Base-by-base conservation (phyloP, 2,888 invertebrate genomes). In the Scotopteryx bipunctaria region DNA sequence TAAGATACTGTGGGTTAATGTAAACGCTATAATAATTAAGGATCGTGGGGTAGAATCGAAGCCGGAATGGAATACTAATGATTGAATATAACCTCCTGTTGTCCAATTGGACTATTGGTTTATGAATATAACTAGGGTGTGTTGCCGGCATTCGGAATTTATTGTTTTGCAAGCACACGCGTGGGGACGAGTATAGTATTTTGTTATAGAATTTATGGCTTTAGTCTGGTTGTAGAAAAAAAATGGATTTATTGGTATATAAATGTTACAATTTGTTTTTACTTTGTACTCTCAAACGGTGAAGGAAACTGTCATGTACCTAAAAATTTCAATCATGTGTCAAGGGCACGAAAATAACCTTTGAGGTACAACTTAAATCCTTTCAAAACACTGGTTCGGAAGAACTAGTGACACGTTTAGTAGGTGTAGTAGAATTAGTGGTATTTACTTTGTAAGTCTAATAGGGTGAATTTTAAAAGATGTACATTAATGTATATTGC, bases 131-230 rank as follows among this genome's bases (percentile, higher is more conserved):
- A 67, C 69, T 70, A 68, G 68, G 64, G 73, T 58, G 63, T 76
- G 73, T 63, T 72, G 64, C 61, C 71, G 78, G 76, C 80, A 69
- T 79, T 71, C 66, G 63, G 67, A 76, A 84, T 86, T 84, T 84
- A 84, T 85, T 77, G 83, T 81, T 83, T 80, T 80, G 72, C 75
- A 76, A 79, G 71, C 81, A 81, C 78, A 77, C 76, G 76, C 76
- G 63, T 63, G 69, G 67, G 16, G 32, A 46, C 27, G 42, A 15
- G 68, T 72, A 74, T 76, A 73, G 72, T 76, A 76, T 77, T 71
- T 72, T 75, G 69, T 70, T 71, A 71, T 69, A 66, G 67, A 77
- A 85, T 84, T 86, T 85, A 85, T 83, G 62, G 79, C 78, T 69
- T 69, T 69, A 73, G 78, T 74, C 78, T 71, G 74, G 71, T 59